Conservation (phyloP, 2,113 vertebrate species). For the Onychostoma macrolepis region DNA sequence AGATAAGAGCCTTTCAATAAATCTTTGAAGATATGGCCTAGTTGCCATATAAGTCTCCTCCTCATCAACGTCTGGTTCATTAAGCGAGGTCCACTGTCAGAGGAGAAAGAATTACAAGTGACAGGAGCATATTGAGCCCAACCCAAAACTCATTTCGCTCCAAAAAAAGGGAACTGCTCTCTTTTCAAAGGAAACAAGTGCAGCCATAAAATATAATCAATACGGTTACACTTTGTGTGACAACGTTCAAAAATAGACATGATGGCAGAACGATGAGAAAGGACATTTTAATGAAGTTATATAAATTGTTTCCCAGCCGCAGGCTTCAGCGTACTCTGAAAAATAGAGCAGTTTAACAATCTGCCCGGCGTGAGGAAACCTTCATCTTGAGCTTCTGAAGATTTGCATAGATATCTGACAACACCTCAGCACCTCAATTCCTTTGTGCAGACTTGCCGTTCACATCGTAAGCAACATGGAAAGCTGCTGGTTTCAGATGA, state of each 20-base stretch:
- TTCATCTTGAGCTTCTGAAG: background rate
- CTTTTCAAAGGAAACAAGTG: constrained; percentile 1
- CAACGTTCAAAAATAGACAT: constrained; percentile 3
- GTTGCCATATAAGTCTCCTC: background rate
- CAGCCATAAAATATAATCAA: background rate
- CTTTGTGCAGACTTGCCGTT: background rate
- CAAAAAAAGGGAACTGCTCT: background rate
- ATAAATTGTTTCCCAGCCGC: background rate
- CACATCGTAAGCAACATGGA: background rate
- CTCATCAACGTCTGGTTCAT: background rate
- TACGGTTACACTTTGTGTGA: background rate
- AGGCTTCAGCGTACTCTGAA: background rate
- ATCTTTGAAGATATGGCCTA: constrained; percentile 7
- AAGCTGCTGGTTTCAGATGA: background rate
- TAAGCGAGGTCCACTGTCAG: constrained; percentile 16
- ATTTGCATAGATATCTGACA: background rate
- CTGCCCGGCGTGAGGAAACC: background rate
- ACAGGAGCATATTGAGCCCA: constrained; percentile 17
- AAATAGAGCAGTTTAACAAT: background rate
- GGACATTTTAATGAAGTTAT: constrained; percentile 14
- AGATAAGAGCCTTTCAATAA: constrained; percentile 34
- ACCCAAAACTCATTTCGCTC: background rate
- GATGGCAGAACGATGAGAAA: background rate
- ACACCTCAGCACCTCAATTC: background rate
- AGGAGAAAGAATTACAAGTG: constrained; percentile 23